A percentile compares a stretch with the other conserved stretches of the same genome.
phyloP scores from a whole-genome alignment of 2,113 vertebrate species.

The Neogale vison region DNA sequence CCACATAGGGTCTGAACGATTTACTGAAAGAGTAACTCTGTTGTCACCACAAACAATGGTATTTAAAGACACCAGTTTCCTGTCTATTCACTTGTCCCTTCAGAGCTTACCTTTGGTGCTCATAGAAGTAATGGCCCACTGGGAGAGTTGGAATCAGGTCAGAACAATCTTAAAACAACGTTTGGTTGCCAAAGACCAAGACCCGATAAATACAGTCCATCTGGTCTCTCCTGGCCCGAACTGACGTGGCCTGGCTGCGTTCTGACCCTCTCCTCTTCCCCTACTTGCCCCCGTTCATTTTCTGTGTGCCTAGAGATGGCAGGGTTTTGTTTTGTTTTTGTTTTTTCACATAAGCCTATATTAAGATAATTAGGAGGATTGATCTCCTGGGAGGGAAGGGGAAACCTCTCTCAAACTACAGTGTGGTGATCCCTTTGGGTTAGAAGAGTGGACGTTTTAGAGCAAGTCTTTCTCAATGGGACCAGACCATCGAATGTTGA shows the following conservation, averaged over 20 bases:
- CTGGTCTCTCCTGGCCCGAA: neutral
- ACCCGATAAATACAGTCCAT: neutral
- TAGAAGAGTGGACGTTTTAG: neutral
- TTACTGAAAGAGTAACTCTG: neutral
- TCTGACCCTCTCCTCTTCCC: neutral
- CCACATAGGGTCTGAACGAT: neutral
- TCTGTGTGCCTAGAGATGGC: neutral
- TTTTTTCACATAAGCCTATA: neutral
- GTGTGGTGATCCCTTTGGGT: neutral
- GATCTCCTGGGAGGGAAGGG: neutral
- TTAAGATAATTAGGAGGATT: neutral
- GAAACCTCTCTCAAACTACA: neutral
- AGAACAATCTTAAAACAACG: neutral
- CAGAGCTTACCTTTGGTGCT: neutral
- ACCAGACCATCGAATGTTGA: neutral
- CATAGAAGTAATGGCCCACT: neutral
- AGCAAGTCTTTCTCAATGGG: neutral
- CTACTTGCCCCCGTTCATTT: neutral
- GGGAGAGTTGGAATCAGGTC: neutral
- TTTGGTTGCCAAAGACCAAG: neutral
- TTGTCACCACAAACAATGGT: neutral
- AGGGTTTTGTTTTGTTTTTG: neutral
- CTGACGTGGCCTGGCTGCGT: rapidly evolving
- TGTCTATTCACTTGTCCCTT: neutral
- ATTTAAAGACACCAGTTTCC: neutral